Base-by-base conservation (phyloP, 2,888 invertebrate species). In the Eudemis profundana region DNA sequence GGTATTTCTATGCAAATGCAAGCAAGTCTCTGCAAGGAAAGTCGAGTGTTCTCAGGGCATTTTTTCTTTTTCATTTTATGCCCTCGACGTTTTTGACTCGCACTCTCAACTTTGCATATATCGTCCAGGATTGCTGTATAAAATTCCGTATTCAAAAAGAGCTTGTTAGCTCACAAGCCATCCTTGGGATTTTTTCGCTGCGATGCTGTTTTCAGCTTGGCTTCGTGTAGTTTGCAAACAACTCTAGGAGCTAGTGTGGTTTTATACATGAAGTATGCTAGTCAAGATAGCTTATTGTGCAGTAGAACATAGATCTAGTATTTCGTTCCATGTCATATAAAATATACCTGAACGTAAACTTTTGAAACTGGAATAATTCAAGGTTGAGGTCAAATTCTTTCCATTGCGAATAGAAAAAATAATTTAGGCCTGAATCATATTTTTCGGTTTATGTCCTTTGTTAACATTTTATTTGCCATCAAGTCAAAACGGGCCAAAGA, bases 61-160 rank as follows among this genome's bases (percentile, higher is more conserved):
- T 76, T 78, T 82, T 80, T 77, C 73, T 74, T 77, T 78, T 76
- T 72, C 75, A 77, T 78, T 80, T 79, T 77, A 78, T 78, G 72
- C 80, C 73, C 76, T 77, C 78, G 75, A 79, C 74, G 74, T 83
- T 81, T 68, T 78, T 77, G 74, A 81, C 79, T 80, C 75, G 78
- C 75, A 75, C 80, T 77, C 76, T 69, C 70, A 44, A 74, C 76
- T 75, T 69, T 74, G 70, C 74, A 78, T 80, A 77, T 80, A 81
- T 78, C 77, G 77, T 77, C 69, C 69, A 73, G 72, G 73, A 78
- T 77, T 70, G 73, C 69, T 78, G 75, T 76, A 76, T 77, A 73
- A 78, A 60, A 60, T 71, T 70, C 69, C 66, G 72, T 74, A 70
- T 73, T 73, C 75, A 73, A 75, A 76, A 72, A 72, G 71, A 53